Evolutionary conservation across 2,797 vertebrate genomes (phyloP).

Genomic region (Anas bernieri): DNA sequence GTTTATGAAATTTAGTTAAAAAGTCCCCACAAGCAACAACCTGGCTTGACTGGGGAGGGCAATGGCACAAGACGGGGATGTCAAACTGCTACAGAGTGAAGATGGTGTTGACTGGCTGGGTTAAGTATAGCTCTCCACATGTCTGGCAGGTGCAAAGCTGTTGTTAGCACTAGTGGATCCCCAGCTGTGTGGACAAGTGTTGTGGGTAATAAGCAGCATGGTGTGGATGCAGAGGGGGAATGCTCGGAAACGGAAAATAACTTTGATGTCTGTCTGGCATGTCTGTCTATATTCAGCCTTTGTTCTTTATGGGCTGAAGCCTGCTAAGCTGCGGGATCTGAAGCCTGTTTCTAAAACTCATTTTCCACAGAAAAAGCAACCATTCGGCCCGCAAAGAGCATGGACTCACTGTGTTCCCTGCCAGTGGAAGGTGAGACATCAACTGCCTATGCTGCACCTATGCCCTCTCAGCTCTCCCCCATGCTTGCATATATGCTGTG

Average conservation of each 20-base stretch:
- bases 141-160: conserved; percentile 64
- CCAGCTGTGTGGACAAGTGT: conserved; percentile 59
- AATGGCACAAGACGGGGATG: background rate
- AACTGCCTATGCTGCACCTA: background rate
- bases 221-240: background rate
- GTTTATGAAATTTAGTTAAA: conserved; percentile 19
- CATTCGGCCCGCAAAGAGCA: conserved; percentile 95
- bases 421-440: conserved; percentile 88
- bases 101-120: conserved; percentile 32
- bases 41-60: background rate
- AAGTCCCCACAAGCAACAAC: background rate
- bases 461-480: background rate
- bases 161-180: conserved; percentile 42
- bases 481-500: background rate
- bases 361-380: conserved; percentile 88
- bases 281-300: background rate
- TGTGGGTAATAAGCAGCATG: background rate
- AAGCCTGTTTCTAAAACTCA: conserved; percentile 46
- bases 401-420: conserved; percentile 95
- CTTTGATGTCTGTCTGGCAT: background rate
- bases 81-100: background rate
- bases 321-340: background rate
- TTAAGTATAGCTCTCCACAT: conserved; percentile 64
- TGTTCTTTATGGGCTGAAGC: conserved; percentile 6
- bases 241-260: conserved; percentile 36